A percentile compares a stretch with the other conserved stretches of the same genome.
Conservation (phyloP, 2,888 invertebrate genomes). For the Anodontia alba region DNA sequence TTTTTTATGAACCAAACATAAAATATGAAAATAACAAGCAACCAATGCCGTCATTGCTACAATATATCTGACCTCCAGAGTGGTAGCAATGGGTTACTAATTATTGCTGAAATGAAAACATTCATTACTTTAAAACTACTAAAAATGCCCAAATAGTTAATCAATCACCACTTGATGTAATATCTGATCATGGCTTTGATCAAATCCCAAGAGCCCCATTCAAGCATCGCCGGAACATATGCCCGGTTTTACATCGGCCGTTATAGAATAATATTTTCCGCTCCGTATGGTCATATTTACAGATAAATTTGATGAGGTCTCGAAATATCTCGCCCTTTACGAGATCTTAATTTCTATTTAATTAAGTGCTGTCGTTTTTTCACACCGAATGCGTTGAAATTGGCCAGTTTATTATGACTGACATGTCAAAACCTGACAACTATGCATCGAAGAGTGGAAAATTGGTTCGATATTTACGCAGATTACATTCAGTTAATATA, state of each 20-base stretch:
- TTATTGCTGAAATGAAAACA: too few species aligned
- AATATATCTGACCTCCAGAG: too few species aligned
- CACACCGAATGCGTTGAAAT: conserved; percentile 41
- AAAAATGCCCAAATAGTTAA: conserved; percentile 2
- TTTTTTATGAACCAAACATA: too few species aligned
- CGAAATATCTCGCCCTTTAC: conserved; percentile 60
- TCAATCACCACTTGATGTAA: conserved; percentile 17
- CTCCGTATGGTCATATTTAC: conserved; percentile 64
- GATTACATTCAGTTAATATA: neutral
- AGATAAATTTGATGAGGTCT: conserved; percentile 65
- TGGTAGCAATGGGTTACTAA: too few species aligned
- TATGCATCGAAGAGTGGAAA: conserved; percentile 29
- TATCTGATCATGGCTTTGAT: conserved; percentile 45
- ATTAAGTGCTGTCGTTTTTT: conserved; percentile 56
- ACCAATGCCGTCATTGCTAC: too few species aligned
- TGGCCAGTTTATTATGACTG: conserved; percentile 47
- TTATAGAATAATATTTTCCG: conserved; percentile 48
- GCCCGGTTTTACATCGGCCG: conserved; percentile 42
- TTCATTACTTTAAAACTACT: neutral
- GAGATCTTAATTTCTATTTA: conserved; percentile 64
- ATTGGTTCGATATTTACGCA: conserved; percentile 20
- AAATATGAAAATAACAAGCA: too few species aligned
- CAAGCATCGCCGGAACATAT: conserved; percentile 55
- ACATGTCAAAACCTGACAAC: conserved; percentile 57
- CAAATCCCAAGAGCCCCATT: conserved; percentile 43